A percentile compares a stretch with the other conserved stretches of the same genome.
Conservation (phyloP, 2,797 vertebrate genomes). For the Lacerta bilineata region DNA sequence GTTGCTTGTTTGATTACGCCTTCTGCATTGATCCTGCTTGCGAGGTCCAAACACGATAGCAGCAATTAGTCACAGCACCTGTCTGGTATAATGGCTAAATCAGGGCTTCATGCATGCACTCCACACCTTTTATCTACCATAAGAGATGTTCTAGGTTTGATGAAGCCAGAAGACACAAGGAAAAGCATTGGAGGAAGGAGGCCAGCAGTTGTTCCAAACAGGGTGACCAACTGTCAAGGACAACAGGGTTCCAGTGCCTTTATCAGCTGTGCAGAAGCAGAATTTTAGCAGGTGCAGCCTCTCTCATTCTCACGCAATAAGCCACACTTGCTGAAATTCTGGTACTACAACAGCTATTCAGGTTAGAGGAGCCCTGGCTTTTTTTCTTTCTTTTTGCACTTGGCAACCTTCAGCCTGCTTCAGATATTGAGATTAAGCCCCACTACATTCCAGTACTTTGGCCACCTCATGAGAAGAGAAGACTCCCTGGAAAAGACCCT, state of each 20-base stretch:
- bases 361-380: not conserved
- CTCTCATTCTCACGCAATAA: not conserved
- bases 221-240: not conserved
- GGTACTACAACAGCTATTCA: not conserved
- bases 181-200: not conserved
- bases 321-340: not conserved
- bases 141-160: not conserved
- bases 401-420: not conserved
- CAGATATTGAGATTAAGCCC: not conserved
- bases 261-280: not conserved
- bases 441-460: not conserved
- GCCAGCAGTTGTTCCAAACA: not conserved
- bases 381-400: not conserved
- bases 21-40: not conserved
- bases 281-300: not conserved
- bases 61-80: not conserved
- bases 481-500: too few species aligned
- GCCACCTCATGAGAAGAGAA: too few species aligned
- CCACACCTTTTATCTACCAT: not conserved
- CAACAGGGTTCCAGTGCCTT: not conserved
- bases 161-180: not conserved
- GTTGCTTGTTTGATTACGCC: not conserved
- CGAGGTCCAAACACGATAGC: not conserved
- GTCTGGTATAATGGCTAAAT: not conserved
- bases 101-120: not conserved